Evolutionary conservation across 2,797 vertebrate species (phyloP).

Genomic region (Sebastes hubbsi): DNA sequence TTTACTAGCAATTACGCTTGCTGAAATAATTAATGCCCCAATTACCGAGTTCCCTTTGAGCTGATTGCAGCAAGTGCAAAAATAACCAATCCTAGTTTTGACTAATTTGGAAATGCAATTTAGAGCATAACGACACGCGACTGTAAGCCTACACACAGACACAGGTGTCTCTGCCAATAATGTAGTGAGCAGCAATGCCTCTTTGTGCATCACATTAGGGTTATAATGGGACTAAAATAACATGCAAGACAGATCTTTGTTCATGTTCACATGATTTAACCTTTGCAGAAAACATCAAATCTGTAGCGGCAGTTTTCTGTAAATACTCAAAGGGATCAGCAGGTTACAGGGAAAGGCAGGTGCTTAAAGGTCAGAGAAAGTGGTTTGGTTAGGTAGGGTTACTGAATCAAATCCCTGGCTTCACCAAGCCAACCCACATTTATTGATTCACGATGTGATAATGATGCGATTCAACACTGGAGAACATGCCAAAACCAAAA

Average conservation of each 20-base stretch:
- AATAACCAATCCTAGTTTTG: constrained; percentile 74
- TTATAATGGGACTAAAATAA: constrained; percentile 2
- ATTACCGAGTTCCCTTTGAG: constrained; percentile 74
- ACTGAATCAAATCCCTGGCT: background rate
- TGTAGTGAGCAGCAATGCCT: constrained; percentile 1
- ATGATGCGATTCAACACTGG: background rate
- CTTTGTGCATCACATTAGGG: constrained; percentile 12
- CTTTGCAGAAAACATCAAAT: background rate
- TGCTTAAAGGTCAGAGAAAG: background rate
- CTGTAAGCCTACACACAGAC: constrained; percentile 53
- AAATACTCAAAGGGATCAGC: background rate
- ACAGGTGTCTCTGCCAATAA: constrained; percentile 61
- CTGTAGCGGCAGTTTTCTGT: background rate
- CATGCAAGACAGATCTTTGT: background rate
- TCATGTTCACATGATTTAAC: background rate
- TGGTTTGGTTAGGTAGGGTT: background rate
- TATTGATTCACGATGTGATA: background rate
- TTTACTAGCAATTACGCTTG: constrained; percentile 72
- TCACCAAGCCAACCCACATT: background rate
- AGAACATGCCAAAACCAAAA: background rate
- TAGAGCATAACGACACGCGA: constrained; percentile 49
- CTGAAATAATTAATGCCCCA: constrained; percentile 79
- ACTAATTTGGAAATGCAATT: constrained; percentile 74
- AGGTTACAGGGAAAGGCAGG: background rate
- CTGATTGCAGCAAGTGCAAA: constrained; percentile 75